Base-by-base conservation (phyloP, 2,797 vertebrate species). In the Muraenolepis orangiensis region DNA sequence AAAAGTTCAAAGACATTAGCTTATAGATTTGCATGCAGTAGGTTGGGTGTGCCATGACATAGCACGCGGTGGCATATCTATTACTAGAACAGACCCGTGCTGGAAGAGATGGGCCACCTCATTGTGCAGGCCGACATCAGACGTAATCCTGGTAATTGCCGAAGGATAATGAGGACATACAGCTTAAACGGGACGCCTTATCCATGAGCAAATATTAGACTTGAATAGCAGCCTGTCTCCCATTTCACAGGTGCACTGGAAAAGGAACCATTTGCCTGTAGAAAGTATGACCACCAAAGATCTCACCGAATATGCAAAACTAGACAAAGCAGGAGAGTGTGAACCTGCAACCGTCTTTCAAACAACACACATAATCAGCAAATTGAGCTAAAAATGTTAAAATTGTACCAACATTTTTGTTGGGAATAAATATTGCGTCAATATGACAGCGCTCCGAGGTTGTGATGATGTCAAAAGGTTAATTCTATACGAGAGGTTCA, bases 171-270 rank as follows among this genome's bases (percentile, higher is more conserved):
- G n/a, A 20, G 71, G 16, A n/a, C 51, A 26, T 66, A 40, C 23
- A 32, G 0, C 14, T 36, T 70, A 8, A 69, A 72, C 73, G 74
- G 74, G 32, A 80, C 79, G 68, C 8, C 3, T 72, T 0, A 69
- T 72, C 66, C 78, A 69, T 81, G 72, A 80, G 76, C 76, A 87
- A 88, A 89, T 87, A 87, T 87, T 88, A n/a, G 87, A 88, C 85
- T 72, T 0, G 66, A 73, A 28, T 2, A 72, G 46, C 74, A 80
- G 77, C 76, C 81, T 72, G 42, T 75, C 16, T 70, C 74, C 71
- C 81, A 81, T 87, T 85, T 81, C 82, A 81, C 81, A 34, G 0
- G 42, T 10, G 26, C 57, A 71, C 66, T 2, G 73, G 51, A 0
- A n/a, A 26, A 71, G 71, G 72, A 71, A 82, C 79, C 79, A 82